A percentile compares a stretch with the other conserved stretches of the same genome.
phyloP scores from a whole-genome alignment of 2,888 invertebrate species.

The Macaria notata region DNA sequence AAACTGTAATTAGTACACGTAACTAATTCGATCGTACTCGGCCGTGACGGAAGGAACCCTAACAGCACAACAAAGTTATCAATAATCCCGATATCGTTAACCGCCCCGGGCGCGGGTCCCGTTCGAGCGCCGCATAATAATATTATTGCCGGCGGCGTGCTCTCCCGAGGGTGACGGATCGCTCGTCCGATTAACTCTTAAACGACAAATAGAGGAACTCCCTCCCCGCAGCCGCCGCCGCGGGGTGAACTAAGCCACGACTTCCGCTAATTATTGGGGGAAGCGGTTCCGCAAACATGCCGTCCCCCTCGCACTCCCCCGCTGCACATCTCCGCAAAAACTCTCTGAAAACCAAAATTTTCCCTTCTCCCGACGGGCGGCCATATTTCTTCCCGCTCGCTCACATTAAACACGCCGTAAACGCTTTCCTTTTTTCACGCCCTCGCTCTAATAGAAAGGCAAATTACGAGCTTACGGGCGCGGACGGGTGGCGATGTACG shows the following conservation, averaged over 20 bases:
- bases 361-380: slow-evolving; percentile 78
- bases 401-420: slow-evolving; percentile 82
- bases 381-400: slow-evolving; percentile 81
- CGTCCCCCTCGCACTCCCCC: slow-evolving; percentile 70
- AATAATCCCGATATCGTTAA: slow-evolving; percentile 77
- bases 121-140: slow-evolving; percentile 71
- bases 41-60: slow-evolving; percentile 19
- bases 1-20: slow-evolving; percentile 18
- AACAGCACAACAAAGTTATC: slow-evolving; percentile 67
- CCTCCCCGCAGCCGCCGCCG: slow-evolving; percentile 67
- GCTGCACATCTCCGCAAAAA: slow-evolving; percentile 81
- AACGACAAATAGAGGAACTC: slow-evolving; percentile 81
- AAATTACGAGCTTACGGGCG: slow-evolving; percentile 83
- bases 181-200: slow-evolving; percentile 81
- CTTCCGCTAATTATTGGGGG: slow-evolving; percentile 79
- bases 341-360: slow-evolving; percentile 80
- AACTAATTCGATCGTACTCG: slow-evolving; percentile 16
- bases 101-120: slow-evolving; percentile 60
- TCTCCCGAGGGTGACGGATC: slow-evolving; percentile 80
- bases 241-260: slow-evolving; percentile 79
- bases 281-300: slow-evolving; percentile 67
- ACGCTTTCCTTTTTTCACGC: slow-evolving; percentile 83
- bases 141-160: slow-evolving; percentile 68
- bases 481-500: slow-evolving; percentile 82
- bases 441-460: slow-evolving; percentile 83